Conservation (phyloP, 2,797 vertebrate species). For the Hoplostethus mediterraneus region DNA sequence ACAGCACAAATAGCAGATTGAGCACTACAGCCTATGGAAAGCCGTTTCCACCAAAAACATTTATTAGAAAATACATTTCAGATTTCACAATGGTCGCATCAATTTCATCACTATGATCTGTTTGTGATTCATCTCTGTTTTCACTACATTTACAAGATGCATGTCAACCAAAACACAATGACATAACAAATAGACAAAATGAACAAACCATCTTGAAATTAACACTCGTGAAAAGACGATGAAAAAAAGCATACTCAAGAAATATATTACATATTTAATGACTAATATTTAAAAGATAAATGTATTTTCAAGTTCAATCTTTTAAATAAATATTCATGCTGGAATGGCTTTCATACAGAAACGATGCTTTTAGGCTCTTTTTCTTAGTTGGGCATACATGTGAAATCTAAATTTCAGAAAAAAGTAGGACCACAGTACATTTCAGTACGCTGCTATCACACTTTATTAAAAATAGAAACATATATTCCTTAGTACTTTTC, state of each 20-base stretch:
- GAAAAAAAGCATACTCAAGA: no score
- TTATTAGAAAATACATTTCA: slow-evolving; percentile 4
- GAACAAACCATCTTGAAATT: neutral
- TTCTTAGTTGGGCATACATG: neutral
- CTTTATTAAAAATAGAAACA: slow-evolving; percentile 87
- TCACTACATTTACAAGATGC: neutral
- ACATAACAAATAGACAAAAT: neutral
- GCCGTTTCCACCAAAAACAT: slow-evolving; percentile 2
- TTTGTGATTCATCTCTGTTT: slow-evolving; percentile 1
- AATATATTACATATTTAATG: neutral
- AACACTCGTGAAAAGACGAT: neutral
- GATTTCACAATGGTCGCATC: slow-evolving; percentile 12
- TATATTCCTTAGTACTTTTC: slow-evolving; percentile 81
- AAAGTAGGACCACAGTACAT: slow-evolving; percentile 64
- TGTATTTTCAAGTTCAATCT: neutral
- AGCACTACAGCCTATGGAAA: slow-evolving; percentile 19
- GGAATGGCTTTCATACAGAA: slow-evolving; percentile 7
- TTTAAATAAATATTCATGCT: neutral
- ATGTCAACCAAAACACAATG: no score
- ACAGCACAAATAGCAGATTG: slow-evolving; percentile 35
- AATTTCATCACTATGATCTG: neutral
- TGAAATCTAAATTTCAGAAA: slow-evolving; percentile 13
- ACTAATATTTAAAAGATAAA: neutral
- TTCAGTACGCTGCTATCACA: slow-evolving; percentile 77
- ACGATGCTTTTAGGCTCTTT: neutral